phyloP scores from a whole-genome alignment of 2,888 invertebrate genomes.

The Chymomyza caudatula region DNA sequence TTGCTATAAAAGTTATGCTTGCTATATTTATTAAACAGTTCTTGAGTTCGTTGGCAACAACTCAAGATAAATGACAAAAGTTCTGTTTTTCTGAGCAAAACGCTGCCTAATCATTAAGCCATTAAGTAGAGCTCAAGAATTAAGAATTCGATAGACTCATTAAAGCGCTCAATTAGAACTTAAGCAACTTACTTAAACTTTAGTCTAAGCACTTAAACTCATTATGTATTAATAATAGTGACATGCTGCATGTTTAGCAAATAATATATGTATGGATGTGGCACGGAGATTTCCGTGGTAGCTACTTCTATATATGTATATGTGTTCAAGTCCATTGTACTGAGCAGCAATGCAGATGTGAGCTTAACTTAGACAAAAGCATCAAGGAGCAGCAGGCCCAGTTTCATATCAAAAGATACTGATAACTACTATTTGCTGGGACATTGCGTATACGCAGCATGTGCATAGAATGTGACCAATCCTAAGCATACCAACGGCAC shows the following conservation, averaged over 20 bases:
- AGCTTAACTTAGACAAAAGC: neutral
- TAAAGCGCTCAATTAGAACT: neutral
- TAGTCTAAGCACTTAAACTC: neutral
- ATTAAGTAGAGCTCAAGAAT: neutral
- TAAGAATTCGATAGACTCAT: neutral
- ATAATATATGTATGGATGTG: neutral
- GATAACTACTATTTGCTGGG: neutral
- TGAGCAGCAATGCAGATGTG: neutral
- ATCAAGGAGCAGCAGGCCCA: neutral
- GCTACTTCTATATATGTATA: neutral
- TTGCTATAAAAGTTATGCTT: neutral
- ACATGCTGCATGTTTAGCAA: neutral
- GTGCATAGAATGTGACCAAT: neutral
- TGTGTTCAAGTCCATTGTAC: neutral
- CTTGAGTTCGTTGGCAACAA: too few species aligned
- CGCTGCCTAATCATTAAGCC: neutral
- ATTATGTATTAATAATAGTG: neutral
- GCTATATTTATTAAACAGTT: neutral
- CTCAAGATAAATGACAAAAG: too few species aligned
- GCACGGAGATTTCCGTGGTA: neutral
- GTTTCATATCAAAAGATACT: neutral
- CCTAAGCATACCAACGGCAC: neutral
- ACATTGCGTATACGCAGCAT: constrained; percentile 38
- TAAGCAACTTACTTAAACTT: neutral
- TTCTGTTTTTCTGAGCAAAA: neutral